Evolutionary conservation across 2,113 vertebrate genomes (phyloP).

Genomic region (Gymnocephalus cernua): DNA sequence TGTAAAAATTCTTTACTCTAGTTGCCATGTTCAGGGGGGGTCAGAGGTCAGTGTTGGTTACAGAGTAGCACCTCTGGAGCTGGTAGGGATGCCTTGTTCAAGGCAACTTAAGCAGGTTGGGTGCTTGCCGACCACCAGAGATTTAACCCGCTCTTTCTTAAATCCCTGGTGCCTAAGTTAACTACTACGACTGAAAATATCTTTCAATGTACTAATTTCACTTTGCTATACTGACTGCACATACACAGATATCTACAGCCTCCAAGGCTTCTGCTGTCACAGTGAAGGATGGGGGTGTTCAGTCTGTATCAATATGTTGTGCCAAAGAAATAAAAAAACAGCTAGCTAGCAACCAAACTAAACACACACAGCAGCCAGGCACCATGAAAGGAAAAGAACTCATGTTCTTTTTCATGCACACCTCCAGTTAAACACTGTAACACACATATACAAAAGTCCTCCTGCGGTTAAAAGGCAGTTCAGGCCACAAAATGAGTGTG

Average conservation of each 20-base stretch:
- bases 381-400: constrained; percentile 69
- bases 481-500: constrained; percentile 31
- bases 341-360: constrained; percentile 72
- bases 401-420: constrained; percentile 70
- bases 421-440: constrained; percentile 46
- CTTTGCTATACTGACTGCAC: neutral
- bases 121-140: constrained; percentile 3
- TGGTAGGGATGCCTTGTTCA: constrained; percentile 39
- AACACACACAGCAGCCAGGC: constrained; percentile 72
- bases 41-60: constrained; percentile 38
- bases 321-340: constrained; percentile 53
- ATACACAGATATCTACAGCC: neutral
- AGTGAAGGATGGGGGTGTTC: neutral
- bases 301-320: neutral
- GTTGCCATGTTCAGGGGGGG: constrained; percentile 8
- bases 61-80: constrained; percentile 29
- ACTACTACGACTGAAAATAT: neutral
- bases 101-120: constrained; percentile 34
- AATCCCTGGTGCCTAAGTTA: neutral
- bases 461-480: constrained; percentile 44
- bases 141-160: constrained; percentile 33
- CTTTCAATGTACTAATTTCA: neutral
- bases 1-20: constrained; percentile 40
- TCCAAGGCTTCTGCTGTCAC: neutral
- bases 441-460: constrained; percentile 49